Conservation (phyloP, 2,797 vertebrate species). For the Sorex maritimensis region DNA sequence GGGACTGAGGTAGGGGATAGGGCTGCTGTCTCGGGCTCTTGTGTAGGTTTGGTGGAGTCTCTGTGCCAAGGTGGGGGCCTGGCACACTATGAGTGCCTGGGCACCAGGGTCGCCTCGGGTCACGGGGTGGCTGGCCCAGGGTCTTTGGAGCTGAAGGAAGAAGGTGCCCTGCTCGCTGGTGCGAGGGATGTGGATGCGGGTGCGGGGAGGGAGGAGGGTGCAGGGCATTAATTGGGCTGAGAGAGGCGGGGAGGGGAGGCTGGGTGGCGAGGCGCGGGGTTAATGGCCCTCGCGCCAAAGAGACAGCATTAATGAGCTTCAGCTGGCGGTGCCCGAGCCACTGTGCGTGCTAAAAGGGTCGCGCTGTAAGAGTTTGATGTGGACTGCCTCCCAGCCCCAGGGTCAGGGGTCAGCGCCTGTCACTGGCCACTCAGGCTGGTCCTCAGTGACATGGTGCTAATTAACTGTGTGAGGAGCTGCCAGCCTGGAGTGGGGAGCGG, state of each 20-base stretch:
- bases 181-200: constrained; percentile 79
- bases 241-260: constrained; percentile 91
- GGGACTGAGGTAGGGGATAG: constrained; percentile 16
- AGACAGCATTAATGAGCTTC: constrained; percentile 99
- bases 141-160: constrained; percentile 73
- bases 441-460: constrained; percentile 99
- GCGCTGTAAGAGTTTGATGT: constrained; percentile 96
- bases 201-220: constrained; percentile 73
- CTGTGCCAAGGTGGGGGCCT: not conserved
- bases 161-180: constrained; percentile 70
- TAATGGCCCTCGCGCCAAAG: constrained; percentile 94
- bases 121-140: constrained; percentile 58
- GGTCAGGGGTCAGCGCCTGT: constrained; percentile 95
- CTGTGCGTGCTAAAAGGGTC: constrained; percentile 99
- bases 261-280: constrained; percentile 92
- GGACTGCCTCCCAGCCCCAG: constrained; percentile 95
- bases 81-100: constrained; percentile 3
- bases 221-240: constrained; percentile 93
- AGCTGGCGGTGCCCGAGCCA: constrained; percentile 98
- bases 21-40: constrained; percentile 15
- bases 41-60: not conserved
- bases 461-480: constrained; percentile 97
- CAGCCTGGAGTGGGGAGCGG: constrained; percentile 88
- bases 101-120: not conserved
- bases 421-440: constrained; percentile 99